Conservation (phyloP, 2,888 invertebrate species). For the Patella ulyssiponensis region DNA sequence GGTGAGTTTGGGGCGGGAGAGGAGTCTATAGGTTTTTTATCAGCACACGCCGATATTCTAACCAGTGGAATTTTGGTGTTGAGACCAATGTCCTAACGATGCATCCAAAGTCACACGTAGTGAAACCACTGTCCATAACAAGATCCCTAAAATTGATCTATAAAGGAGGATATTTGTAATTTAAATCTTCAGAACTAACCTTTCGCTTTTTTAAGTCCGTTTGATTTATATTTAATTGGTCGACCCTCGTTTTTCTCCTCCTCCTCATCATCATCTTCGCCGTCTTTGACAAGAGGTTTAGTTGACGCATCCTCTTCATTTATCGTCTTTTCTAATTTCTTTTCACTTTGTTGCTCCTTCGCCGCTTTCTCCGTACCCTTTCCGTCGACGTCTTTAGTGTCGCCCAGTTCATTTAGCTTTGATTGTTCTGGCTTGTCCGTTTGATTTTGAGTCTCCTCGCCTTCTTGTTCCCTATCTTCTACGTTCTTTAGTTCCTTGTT, state of each 20-base stretch:
- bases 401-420: slow-evolving; percentile 18
- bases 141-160: no score
- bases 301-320: slow-evolving; percentile 12
- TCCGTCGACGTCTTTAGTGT: slow-evolving; percentile 23
- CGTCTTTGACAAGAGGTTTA: slow-evolving; percentile 12
- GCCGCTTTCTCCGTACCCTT: not conserved
- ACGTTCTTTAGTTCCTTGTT: not conserved
- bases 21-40: no score
- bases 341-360: slow-evolving; percentile 13
- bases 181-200: slow-evolving; percentile 25
- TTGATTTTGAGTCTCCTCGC: not conserved
- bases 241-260: slow-evolving; percentile 3
- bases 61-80: no score
- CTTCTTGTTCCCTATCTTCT: slow-evolving; percentile 6
- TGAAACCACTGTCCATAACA: no score
- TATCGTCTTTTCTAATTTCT: slow-evolving; percentile 10
- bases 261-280: slow-evolving; percentile 13
- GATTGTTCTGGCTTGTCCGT: slow-evolving; percentile 5
- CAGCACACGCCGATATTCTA: no score
- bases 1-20: no score
- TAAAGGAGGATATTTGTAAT: no score
- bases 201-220: slow-evolving; percentile 37
- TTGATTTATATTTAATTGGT: slow-evolving; percentile 27
- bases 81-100: no score
- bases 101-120: no score